phyloP scores from a whole-genome alignment of 30 jellyfish, hydroid and myxozoan genomes.

The Aurelia sp. region DNA sequence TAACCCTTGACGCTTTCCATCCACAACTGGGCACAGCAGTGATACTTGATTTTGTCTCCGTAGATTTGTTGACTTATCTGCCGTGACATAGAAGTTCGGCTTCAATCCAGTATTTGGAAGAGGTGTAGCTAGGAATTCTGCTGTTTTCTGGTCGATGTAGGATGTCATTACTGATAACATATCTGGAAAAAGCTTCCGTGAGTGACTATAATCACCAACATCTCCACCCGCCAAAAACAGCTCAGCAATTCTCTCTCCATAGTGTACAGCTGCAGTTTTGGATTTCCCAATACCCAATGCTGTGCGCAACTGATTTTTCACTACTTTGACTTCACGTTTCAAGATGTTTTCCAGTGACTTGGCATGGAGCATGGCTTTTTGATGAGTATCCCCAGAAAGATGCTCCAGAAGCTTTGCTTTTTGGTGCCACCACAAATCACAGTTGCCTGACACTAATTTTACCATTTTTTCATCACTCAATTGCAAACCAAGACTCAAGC shows the following conservation, averaged over 20 bases:
- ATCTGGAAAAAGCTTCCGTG: not conserved
- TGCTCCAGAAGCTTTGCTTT: not conserved
- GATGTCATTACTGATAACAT: not conserved
- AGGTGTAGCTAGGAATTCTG: not conserved
- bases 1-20: constrained; percentile 32
- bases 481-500: not conserved
- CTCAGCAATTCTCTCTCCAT: not conserved
- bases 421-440: constrained; percentile 1
- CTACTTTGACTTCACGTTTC: not conserved
- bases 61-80: constrained; percentile 29
- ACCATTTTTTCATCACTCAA: not conserved
- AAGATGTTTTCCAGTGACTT: not conserved
- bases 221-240: not conserved
- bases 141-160: not conserved
- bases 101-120: not conserved
- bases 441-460: not conserved
- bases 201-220: constrained; percentile 6
- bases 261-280: not conserved
- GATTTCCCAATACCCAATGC: not conserved
- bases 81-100: not conserved
- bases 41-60: constrained; percentile 21
- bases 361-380: not conserved
- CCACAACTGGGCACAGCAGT: constrained; percentile 38
- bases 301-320: constrained; percentile 1
- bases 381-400: not conserved